Base-by-base conservation (phyloP, 2,113 vertebrate species). In the Carollia perspicillata region DNA sequence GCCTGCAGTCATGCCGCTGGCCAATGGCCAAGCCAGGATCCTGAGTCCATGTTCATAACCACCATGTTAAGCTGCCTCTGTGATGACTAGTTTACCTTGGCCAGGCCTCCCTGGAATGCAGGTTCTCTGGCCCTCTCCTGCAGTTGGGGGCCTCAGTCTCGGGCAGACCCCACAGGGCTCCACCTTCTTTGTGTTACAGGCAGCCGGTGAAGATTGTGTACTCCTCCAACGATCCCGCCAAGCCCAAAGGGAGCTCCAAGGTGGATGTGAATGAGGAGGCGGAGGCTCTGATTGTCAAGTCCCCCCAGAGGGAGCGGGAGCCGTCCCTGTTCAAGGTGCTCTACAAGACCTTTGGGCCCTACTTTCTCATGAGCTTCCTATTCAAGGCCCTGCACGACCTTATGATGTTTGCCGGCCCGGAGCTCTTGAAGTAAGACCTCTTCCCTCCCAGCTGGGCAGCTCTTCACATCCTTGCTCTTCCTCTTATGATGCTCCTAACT, bases 351-450 rank as follows among this genome's bases (percentile, higher is more conserved):
- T 99, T 99, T 4, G 99, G 99, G 17, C 99, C 99, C 0, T 99
- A 99, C 97, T 99, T 99, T 97, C 98, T 99, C 95, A 98, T 99
- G 98, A 99, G 99, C 98, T 99, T 99, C 96, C 74, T 99, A 10
- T 99, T 99, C 86, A 99, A 99, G 98, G 97, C 99, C 94, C 78
- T 98, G 60, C 99, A 99, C 4, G 99, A 99, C 95, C 90, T 99
- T 86, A 98, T 99, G 97, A 99, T 99, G 99, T 99, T 99, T 79
- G 86, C 99, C 0, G 99, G 99, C 66, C 99, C 99, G 0, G 98
- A 99, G 98, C 99, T 99, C 97, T 97, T 99, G 78, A 99, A 98
- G 99, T 99, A 97, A 99, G 98, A 58, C 13, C 23, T 65, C 26
- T 35, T 23, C 40, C 63, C 33, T n/a, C 12, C 30, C 68, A 17